Conservation (phyloP, 2,888 invertebrate genomes). For the Mythimna lalbum region DNA sequence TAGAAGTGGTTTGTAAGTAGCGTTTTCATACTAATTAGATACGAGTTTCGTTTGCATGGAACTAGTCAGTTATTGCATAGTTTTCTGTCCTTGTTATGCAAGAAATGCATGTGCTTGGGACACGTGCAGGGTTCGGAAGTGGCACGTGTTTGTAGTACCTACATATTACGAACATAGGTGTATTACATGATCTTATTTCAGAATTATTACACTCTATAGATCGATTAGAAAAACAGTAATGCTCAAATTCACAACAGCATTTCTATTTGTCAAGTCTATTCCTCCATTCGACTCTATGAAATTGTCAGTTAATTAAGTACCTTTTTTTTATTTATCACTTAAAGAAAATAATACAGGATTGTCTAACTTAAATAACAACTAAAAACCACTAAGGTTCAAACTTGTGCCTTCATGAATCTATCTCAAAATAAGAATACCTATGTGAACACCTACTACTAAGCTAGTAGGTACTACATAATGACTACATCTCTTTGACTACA, state of each 20-base stretch:
- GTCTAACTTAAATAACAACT: too few species aligned
- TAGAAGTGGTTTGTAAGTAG: slow-evolving; percentile 49
- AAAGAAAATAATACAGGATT: too few species aligned
- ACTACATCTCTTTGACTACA: too few species aligned
- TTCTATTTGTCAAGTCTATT: background rate
- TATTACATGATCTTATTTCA: background rate
- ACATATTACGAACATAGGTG: background rate
- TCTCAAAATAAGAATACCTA: too few species aligned
- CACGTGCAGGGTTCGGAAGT: slow-evolving; percentile 11
- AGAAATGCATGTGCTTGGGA: slow-evolving; percentile 7
- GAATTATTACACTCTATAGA: background rate
- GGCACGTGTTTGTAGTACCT: slow-evolving; percentile 23
- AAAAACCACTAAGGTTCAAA: too few species aligned
- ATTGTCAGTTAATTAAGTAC: too few species aligned
- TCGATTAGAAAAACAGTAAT: background rate
- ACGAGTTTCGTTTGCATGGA: slow-evolving; percentile 13
- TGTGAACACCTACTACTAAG: too few species aligned
- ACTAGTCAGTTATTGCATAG: slow-evolving; percentile 27
- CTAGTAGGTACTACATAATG: too few species aligned
- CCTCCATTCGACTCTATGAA: too few species aligned
- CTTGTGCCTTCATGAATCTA: too few species aligned
- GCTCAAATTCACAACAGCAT: background rate
- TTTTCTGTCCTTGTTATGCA: slow-evolving; percentile 21
- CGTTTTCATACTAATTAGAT: slow-evolving; percentile 41
- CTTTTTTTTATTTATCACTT: too few species aligned